phyloP scores from a whole-genome alignment of 2,888 invertebrate genomes.

The Andrena haemorrhoa region DNA sequence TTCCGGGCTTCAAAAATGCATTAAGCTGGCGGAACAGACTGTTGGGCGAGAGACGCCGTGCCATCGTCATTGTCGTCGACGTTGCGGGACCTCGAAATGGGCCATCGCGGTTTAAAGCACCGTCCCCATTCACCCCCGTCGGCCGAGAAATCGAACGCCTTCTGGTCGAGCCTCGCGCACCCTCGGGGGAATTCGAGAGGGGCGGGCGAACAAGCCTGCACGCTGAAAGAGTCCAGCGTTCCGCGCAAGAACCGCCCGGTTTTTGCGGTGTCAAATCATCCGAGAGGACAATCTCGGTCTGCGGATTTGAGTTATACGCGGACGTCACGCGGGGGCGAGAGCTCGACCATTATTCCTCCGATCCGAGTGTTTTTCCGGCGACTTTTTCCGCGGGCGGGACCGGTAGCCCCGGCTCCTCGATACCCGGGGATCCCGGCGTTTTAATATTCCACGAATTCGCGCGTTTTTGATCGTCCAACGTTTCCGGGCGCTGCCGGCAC shows the following conservation, averaged over 20 bases:
- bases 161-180: not conserved
- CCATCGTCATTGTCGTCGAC: slow-evolving; percentile 44
- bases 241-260: slow-evolving; percentile 11
- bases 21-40: slow-evolving; percentile 67
- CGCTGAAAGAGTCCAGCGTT: not conserved
- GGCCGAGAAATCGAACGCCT: slow-evolving; percentile 43
- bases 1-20: slow-evolving; percentile 74
- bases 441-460: slow-evolving; percentile 11
- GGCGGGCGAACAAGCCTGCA: not conserved
- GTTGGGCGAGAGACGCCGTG: slow-evolving; percentile 26
- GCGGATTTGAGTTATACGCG: slow-evolving; percentile 36
- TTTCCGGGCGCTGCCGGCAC: not conserved
- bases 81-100: slow-evolving; percentile 54
- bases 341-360: slow-evolving; percentile 29
- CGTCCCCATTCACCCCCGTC: slow-evolving; percentile 31
- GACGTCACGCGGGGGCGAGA: slow-evolving; percentile 18
- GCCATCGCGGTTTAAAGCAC: slow-evolving; percentile 74
- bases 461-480: slow-evolving; percentile 5
- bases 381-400: slow-evolving; percentile 1
- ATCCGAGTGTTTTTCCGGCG: slow-evolving; percentile 31
- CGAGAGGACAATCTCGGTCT: not conserved
- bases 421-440: not conserved
- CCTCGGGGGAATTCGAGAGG: not conserved
- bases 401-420: not conserved
- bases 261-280: slow-evolving; percentile 12